Evolutionary conservation across 2,888 invertebrate genomes (phyloP).

Genomic region (Heteromyza rotundicornis): DNA sequence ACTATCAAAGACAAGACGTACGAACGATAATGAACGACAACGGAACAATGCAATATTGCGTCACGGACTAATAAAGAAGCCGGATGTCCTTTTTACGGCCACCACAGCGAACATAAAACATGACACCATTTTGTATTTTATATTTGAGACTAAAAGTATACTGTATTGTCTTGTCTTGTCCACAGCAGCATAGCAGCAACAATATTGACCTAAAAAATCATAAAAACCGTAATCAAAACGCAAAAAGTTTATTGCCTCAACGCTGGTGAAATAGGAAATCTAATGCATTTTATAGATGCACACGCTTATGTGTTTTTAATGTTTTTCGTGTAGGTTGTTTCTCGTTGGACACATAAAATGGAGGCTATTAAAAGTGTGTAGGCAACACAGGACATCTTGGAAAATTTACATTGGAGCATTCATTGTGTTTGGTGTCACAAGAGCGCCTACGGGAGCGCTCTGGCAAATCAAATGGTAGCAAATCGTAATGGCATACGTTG

Average conservation of each 20-base stretch:
- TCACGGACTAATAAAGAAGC: constrained; percentile 17
- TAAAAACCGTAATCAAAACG: constrained; percentile 50
- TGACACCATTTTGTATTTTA: constrained; percentile 36
- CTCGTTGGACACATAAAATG: constrained; percentile 50
- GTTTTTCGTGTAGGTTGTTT: constrained; percentile 22
- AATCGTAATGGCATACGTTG: background rate
- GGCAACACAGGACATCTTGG: background rate
- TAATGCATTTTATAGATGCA: background rate
- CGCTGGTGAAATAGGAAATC: background rate
- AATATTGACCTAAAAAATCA: constrained; percentile 55
- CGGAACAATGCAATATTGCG: background rate
- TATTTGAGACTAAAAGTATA: no score
- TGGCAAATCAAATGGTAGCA: background rate
- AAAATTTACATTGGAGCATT: background rate
- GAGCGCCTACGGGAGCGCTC: background rate
- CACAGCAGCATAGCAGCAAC: constrained; percentile 13
- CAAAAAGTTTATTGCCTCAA: constrained; percentile 43
- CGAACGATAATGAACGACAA: constrained; percentile 8
- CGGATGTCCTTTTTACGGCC: constrained; percentile 36
- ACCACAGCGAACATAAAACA: constrained; percentile 33
- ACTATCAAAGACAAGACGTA: background rate
- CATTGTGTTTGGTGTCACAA: no score
- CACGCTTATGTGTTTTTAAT: constrained; percentile 53
- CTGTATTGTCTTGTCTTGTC: constrained; percentile 35
- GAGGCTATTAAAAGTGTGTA: constrained; percentile 46